phyloP scores from a whole-genome alignment of 2,888 invertebrate species.

The Nymphalis urticae region DNA sequence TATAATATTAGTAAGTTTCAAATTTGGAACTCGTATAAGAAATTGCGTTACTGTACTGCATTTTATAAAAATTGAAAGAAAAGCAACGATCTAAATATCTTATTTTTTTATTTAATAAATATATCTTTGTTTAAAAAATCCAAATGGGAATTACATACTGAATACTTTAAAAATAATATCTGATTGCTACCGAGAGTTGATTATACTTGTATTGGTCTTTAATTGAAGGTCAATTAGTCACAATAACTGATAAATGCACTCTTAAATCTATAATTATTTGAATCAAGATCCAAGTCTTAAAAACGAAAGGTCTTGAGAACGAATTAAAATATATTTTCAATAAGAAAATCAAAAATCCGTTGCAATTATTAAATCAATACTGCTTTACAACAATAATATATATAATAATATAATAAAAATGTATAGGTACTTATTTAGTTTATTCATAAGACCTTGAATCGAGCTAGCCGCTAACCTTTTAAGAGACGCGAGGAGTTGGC shows the following conservation, averaged over 20 bases:
- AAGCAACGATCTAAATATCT: no score
- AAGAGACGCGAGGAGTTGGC: constrained; percentile 32
- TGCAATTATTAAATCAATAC: constrained; percentile 3
- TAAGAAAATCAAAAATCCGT: no score
- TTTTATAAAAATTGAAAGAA: no score
- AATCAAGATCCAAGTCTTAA: not conserved
- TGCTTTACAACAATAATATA: not conserved
- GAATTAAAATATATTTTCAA: not conserved
- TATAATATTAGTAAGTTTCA: no score
- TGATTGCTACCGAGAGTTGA: no score
- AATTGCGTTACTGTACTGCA: no score
- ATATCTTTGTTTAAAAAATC: no score
- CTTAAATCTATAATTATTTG: not conserved
- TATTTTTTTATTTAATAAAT: no score
- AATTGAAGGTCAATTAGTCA: not conserved
- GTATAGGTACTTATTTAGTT: constrained; percentile 17
- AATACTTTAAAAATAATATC: no score
- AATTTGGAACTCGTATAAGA: no score
- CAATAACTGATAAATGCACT: not conserved
- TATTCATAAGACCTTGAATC: constrained; percentile 33
- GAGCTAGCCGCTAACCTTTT: constrained; percentile 35
- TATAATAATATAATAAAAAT: constrained; percentile 17
- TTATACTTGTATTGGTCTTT: not conserved
- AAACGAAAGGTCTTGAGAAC: not conserved
- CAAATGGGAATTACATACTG: no score